Evolutionary conservation across 2,113 vertebrate genomes (phyloP), one percentile per base, ranked within the genome.

Genomic region (Alosa alosa): DNA sequence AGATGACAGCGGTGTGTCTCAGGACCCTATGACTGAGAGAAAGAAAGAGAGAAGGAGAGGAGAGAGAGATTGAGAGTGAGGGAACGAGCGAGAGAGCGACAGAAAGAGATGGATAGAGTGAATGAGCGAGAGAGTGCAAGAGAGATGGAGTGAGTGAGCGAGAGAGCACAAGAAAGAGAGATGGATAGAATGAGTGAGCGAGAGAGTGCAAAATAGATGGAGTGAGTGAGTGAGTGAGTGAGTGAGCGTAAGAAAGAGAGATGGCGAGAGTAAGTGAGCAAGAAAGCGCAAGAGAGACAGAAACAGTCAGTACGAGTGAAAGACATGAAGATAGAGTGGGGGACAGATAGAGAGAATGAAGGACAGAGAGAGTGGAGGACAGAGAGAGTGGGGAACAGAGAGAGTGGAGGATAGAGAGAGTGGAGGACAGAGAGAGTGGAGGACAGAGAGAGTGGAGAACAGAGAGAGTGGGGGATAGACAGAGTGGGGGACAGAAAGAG

Each of bases 1-100:
- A 99, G 93, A 99, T 98, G 86, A 99, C 96, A 47, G 97, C 98
- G 1, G 97, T 98, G 92, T 99, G 98, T 57, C 98, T 96, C 82
- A 99, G 92, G 86, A 99, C 97, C 88, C 98, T 95, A 25, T 99
- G 97, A 88, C 98, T 99, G 83, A 6, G 47, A 20, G 18, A 31
- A 72, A 60, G 25, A 18, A 2, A 52, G 22, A 68, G 50, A 57
- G 20, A 15, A 31, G 31, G 31, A 31, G 31, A 31, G 31, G 5
- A 52, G 22, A 68, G 50, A 57, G 20, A 15, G 84, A 88, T 87
- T 90, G 78, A 75, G 86, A 88, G 86, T 89, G 45, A 72, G 6
- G 25, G 4, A n/a, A 81, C 20, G 20, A 81, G 8, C 6, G 25
- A 9, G 72, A 50, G 6, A 11, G 9, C 25, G 15, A 46, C 9